Base-by-base conservation (phyloP, 1,140 invertebrate genomes). In the Doryteuthis pealeii region DNA sequence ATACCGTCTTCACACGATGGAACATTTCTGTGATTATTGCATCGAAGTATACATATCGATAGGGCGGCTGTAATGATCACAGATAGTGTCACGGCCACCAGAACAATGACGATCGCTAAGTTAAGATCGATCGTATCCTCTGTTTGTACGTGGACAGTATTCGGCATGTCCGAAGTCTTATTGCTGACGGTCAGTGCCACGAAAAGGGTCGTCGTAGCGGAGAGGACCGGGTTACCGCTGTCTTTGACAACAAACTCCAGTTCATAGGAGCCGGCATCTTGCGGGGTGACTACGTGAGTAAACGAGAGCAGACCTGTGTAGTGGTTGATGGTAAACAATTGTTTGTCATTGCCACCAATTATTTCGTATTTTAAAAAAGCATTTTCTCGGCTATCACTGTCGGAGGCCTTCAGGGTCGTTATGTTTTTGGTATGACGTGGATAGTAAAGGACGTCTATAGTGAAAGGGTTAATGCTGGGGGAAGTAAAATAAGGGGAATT, bases 401-500 rank as follows among this genome's bases (percentile, higher is more conserved):
- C 84, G 35, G 72, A 49, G n/a, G 83, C 84, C 31, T 75, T 40
- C 12, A 86, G 54, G 2, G 72, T 80, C 12, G 79, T 73, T 3
- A 85, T 78, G 3, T 81, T 45, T 4, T 71, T 78, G 28, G 80
- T 76, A 12, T 74, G 74, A 22, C 49, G 30, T 0, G 79, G 76
- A 30, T 74, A 54, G 31, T 81, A 81, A 40, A 76, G 54, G 4
- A 86, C 28, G 35, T 54, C 67, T 6, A 85, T 66, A 18, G 80
- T 82, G 69, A 79, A 76, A 71, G 85, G 84, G 1, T 80, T 77
- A 62, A 76, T 73, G 49, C 73, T 78, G 0, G 85, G 82, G 70
- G 83, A 82, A 45, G 76, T 75, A 71, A 87, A 81, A 6, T 79
- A 66, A 18, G 86, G 86, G 6, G 71, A 70, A 74, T 87, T 85